Evolutionary conservation across 2,113 vertebrate species (phyloP).

Genomic region (Rafetus swinhoei): DNA sequence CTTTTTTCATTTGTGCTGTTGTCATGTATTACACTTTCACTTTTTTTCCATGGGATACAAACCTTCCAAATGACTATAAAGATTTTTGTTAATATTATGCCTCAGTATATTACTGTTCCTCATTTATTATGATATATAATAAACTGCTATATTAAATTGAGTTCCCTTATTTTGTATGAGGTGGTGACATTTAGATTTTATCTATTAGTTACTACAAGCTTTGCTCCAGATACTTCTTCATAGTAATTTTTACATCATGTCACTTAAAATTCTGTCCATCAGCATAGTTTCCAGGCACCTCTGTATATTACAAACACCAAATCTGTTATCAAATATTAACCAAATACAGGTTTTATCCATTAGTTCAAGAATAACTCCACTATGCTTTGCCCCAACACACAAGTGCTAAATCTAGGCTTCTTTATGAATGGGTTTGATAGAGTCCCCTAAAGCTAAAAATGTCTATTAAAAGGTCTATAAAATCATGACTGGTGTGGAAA

Average conservation of each 20-base stretch:
- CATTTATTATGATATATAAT: background rate
- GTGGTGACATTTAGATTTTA: background rate
- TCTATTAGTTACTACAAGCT: rapidly evolving
- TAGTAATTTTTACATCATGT: background rate
- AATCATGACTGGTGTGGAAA: too few species aligned
- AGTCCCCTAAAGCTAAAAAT: background rate
- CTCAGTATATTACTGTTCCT: background rate
- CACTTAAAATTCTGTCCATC: background rate
- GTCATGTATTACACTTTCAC: conserved; percentile 72
- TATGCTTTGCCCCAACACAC: background rate
- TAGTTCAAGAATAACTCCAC: background rate
- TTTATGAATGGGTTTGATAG: background rate
- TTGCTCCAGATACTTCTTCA: background rate
- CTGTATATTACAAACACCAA: background rate
- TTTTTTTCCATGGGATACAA: background rate
- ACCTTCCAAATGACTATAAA: background rate
- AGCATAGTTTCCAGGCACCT: background rate
- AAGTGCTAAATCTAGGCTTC: background rate
- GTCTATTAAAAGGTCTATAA: too few species aligned
- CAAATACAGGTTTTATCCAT: background rate
- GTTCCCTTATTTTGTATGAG: background rate
- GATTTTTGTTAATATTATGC: background rate
- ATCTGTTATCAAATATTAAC: background rate
- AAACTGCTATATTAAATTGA: background rate
- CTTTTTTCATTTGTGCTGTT: conserved; percentile 69